These are phyloP conservation scores for Calliphora vicina DNA, from an alignment of 1,140 invertebrate species.

Conservation along the genomic window DNA sequence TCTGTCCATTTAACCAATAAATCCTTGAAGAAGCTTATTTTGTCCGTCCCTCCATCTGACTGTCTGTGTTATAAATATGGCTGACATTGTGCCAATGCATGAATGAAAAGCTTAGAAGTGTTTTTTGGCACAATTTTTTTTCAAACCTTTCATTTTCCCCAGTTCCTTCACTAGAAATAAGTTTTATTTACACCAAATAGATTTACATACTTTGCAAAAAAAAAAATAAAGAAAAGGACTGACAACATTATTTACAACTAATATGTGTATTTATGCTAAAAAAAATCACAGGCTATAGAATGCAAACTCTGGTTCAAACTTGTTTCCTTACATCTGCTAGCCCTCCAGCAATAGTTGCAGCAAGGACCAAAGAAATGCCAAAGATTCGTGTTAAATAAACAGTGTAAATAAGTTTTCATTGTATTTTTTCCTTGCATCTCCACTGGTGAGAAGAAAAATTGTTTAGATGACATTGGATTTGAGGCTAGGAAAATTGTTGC, in stretches of 20 bases:
- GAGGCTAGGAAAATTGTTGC: slow-evolving; percentile 16
- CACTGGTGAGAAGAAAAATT: slow-evolving; percentile 42
- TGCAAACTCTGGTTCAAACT: background rate
- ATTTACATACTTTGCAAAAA: slow-evolving; percentile 5
- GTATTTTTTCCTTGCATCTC: background rate
- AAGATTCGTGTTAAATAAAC: slow-evolving; percentile 27
- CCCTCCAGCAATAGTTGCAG: background rate
- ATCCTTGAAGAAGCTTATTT: slow-evolving; percentile 62
- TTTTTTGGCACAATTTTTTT: background rate
- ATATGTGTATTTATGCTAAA: background rate
- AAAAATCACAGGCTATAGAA: background rate
- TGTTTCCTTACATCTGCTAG: no score
- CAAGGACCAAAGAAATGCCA: background rate
- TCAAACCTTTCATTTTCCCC: no score
- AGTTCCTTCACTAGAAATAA: background rate
- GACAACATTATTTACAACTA: background rate
- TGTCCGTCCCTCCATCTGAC: slow-evolving; percentile 40
- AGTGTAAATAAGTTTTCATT: background rate
- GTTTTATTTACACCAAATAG: slow-evolving; percentile 11
- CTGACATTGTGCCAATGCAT: background rate
- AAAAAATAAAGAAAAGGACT: background rate
- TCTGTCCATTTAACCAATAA: slow-evolving; percentile 61
- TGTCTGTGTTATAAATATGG: slow-evolving; percentile 57
- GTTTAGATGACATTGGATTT: slow-evolving; percentile 58
- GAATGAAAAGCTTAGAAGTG: background rate